Evolutionary conservation across 2,113 vertebrate genomes (phyloP), one percentile per base, ranked within the genome.

Genomic region (Gobius niger): DNA sequence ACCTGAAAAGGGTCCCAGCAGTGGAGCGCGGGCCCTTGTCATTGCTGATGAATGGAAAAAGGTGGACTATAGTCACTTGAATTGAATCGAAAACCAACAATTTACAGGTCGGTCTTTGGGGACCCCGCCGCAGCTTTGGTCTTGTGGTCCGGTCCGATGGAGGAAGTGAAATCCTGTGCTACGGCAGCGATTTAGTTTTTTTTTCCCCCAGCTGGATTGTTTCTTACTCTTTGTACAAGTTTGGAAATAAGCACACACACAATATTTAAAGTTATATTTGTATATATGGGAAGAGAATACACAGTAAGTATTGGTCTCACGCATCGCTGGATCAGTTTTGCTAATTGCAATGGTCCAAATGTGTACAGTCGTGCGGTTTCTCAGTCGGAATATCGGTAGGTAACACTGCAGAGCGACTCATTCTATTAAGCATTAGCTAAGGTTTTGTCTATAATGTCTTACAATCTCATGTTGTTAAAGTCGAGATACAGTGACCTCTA

Each of bases 191-290:
- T 69, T 86, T 34, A 4, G 1, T 34, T 34, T 2, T 34, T 34
- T 34, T 34, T 34, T 3, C 3, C 5, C 5, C 2, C 40, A 72
- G 74, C 85, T 77, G 79, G 80, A 78, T 82, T 82, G 81, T 90
- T 88, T 86, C 71, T 82, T 83, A 86, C 84, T 84, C 73, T 90
- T 88, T 90, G 83, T 88, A 89, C 78, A 82, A 62, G 80, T 86
- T 87, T 88, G 84, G 67, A 83, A 81, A 83, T 75, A 85, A 88
- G 72, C 79, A 82, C 80, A 82, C 80, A 82, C 8, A 15, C 72
- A 12, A 54, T 83, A 85, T 87, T 82, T 82, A 79, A 78, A 81
- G 73, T 63, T 65, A 60, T 50, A 69, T 85, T 67, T 87, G 81
- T 87, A 80, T 70, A 82, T 87, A 85, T 75, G 79, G 83, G 72